These are phyloP conservation scores for Megaustenia siamemsis DNA, from an alignment of 2,888 invertebrate species.

Conservation along the genomic window DNA sequence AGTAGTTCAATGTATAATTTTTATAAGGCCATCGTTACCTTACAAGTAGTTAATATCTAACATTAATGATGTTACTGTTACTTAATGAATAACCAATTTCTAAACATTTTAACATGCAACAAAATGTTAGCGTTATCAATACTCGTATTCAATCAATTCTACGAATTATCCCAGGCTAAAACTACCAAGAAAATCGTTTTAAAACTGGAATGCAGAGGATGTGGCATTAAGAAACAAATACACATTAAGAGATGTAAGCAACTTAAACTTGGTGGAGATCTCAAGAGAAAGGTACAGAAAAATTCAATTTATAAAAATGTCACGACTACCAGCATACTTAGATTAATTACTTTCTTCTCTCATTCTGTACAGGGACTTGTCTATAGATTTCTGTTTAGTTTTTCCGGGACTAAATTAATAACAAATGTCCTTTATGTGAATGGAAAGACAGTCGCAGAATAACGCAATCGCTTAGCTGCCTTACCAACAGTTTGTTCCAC, in stretches of 20 bases:
- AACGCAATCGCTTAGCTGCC: background rate
- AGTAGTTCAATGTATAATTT: too few relatives aligned
- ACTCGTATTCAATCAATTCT: too few relatives aligned
- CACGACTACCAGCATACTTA: too few relatives aligned
- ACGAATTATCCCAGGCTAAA: constrained; percentile 88
- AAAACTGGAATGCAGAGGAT: constrained; percentile 98
- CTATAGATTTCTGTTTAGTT: background rate
- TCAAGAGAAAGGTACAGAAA: constrained; percentile 84
- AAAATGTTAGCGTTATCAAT: too few relatives aligned
- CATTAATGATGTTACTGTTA: too few relatives aligned
- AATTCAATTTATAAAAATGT: background rate
- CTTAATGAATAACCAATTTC: too few relatives aligned
- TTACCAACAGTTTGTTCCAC: too few relatives aligned
- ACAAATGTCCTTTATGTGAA: background rate
- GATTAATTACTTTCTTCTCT: too few relatives aligned
- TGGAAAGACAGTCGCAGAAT: background rate
- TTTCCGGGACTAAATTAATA: background rate
- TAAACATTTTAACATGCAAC: too few relatives aligned
- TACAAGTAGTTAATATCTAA: too few relatives aligned
- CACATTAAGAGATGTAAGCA: constrained; percentile 99
- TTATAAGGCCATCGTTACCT: too few relatives aligned
- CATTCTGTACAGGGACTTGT: too few relatives aligned
- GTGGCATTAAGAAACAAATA: constrained; percentile 97
- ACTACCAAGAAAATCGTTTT: constrained; percentile 99
- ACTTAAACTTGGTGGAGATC: constrained; percentile 99